A percentile compares a stretch with the other conserved stretches of the same genome.
Evolutionary conservation across 2,888 invertebrate species (phyloP).

Genomic region (Lithophane leautieri): DNA sequence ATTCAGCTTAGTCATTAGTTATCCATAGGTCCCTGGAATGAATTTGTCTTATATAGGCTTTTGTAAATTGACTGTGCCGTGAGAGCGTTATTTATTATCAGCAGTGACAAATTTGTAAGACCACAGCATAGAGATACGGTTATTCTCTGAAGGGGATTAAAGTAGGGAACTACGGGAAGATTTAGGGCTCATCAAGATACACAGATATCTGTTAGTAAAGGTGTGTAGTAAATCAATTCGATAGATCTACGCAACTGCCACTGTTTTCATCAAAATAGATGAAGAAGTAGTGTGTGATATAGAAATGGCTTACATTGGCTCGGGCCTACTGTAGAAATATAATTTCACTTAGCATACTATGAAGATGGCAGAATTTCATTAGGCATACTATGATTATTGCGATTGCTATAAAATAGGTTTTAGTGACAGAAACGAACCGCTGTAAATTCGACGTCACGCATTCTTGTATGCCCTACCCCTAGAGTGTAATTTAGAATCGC

Average conservation of each 20-base stretch:
- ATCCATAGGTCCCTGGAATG: not conserved
- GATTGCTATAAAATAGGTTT: too few species aligned
- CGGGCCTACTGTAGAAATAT: not conserved
- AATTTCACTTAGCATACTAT: too few species aligned
- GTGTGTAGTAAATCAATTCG: not conserved
- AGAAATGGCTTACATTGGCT: not conserved
- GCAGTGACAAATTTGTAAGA: not conserved
- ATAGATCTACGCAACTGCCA: not conserved
- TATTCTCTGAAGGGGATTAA: not conserved
- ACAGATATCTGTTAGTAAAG: not conserved
- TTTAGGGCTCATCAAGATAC: not conserved
- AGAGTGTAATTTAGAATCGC: too few species aligned
- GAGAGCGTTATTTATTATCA: not conserved
- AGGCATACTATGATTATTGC: too few species aligned
- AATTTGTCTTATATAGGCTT: not conserved
- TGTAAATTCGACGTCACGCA: too few species aligned
- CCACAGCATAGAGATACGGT: not conserved
- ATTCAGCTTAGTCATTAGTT: not conserved
- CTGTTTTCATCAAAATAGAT: not conserved
- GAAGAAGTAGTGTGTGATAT: not conserved
- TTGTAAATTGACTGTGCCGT: not conserved
- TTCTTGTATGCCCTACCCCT: too few species aligned
- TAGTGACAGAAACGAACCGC: too few species aligned
- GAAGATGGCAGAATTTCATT: too few species aligned
- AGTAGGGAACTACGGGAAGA: not conserved